phyloP scores from a whole-genome alignment of 1,140 invertebrate species.

The Brachionus angularis region DNA sequence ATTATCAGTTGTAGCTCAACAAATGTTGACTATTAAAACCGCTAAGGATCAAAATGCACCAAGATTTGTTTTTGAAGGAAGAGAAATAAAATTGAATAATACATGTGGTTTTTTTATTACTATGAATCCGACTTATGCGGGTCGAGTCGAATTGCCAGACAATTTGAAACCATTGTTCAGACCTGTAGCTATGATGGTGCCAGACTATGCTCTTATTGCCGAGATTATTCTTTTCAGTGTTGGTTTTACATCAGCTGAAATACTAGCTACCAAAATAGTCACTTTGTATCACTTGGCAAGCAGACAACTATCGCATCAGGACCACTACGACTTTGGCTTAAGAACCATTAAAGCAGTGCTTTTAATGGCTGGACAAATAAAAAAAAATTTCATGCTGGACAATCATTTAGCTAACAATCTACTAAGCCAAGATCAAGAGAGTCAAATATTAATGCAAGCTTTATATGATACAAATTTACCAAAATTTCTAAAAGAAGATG shows the following conservation, averaged over 20 bases:
- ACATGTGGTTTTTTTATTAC: conserved; percentile 60
- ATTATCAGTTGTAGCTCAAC: conserved; percentile 60
- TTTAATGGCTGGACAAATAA: conserved; percentile 70
- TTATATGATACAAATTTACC: conserved; percentile 84
- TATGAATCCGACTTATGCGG: conserved; percentile 59
- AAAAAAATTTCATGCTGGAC: conserved; percentile 61
- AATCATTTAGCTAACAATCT: not conserved
- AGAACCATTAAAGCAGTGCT: conserved; percentile 77
- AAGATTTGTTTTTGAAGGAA: conserved; percentile 58
- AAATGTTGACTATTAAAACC: conserved; percentile 57
- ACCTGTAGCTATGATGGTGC: conserved; percentile 59
- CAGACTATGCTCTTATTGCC: conserved; percentile 58
- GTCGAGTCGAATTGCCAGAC: conserved; percentile 58
- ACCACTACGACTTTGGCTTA: conserved; percentile 81
- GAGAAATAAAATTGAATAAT: conserved; percentile 57
- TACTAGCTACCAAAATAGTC: conserved; percentile 57
- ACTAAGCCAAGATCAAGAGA: conserved; percentile 14
- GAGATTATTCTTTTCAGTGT: conserved; percentile 60
- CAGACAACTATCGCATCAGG: conserved; percentile 59
- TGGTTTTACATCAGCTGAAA: conserved; percentile 57
- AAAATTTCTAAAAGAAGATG: conserved; percentile 73
- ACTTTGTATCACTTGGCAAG: conserved; percentile 56
- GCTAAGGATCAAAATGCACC: conserved; percentile 48
- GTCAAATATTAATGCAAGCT: conserved; percentile 59
- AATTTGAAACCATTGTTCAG: conserved; percentile 60